phyloP scores from a whole-genome alignment of 2,888 invertebrate species.

The Ophion ventricosus region DNA sequence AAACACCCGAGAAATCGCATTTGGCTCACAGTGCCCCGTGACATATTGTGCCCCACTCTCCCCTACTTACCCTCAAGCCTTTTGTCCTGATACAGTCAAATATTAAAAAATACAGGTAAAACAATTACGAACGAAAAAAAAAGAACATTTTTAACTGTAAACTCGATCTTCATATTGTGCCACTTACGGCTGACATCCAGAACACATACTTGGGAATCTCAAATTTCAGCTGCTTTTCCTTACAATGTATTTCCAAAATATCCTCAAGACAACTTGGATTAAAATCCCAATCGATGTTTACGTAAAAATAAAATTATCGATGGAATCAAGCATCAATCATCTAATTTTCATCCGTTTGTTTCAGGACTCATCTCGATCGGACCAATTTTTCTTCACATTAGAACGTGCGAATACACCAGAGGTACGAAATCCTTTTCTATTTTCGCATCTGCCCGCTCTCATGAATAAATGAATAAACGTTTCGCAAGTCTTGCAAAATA shows the following conservation, averaged over 20 bases:
- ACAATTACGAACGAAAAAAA: neutral
- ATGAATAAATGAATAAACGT: neutral
- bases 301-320: neutral
- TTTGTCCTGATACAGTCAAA: neutral
- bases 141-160: neutral
- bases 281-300: neutral
- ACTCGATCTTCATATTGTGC: too few relatives aligned
- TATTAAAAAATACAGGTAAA: neutral
- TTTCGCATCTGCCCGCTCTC: neutral
- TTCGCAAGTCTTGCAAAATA: neutral
- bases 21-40: too few relatives aligned
- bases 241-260: neutral
- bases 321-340: neutral
- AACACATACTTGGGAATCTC: neutral
- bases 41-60: too few relatives aligned
- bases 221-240: neutral
- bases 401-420: conserved; percentile 9
- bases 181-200: too few relatives aligned
- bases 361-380: conserved; percentile 1
- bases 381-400: neutral
- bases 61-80: too few relatives aligned
- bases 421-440: conserved; percentile 14
- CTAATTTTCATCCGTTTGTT: neutral
- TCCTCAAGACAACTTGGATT: neutral
- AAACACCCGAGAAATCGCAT: too few relatives aligned